Evolutionary conservation across 2,797 vertebrate species (phyloP), one percentile per base, ranked within the genome.

Genomic region (Fratercula arctica): DNA sequence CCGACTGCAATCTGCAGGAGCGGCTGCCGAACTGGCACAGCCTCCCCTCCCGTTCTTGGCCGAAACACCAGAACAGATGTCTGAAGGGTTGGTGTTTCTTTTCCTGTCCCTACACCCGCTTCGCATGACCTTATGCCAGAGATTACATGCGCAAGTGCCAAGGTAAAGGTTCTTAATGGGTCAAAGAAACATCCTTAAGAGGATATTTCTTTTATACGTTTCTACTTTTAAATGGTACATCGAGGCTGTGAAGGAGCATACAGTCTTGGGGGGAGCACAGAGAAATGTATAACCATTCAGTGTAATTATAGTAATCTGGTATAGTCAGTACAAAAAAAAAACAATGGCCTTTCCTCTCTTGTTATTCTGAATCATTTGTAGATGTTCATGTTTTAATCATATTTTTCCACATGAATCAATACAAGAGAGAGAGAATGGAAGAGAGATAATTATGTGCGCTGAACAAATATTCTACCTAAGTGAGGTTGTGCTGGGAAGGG

Each of bases 361-460:
- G 96, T 97, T 97, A 96, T 97, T 97, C 93, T 91, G 96, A 97
- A 96, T 96, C 90, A 95, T 96, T 96, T 94, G 96, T 96, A 97
- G 93, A 97, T 94, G 94, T 97, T 97, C 96, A 97, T 97, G 96
- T 97, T 97, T 97, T 97, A 97, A 97, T 97, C 96, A 97, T 97
- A 97, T 97, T 97, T 93, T 97, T 97, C 96, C 96, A 96, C 96
- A 95, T 94, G 96, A 97, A 96, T 97, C 96, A 86, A 96, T 97
- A 95, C 1, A 21, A 94, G 93, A 60, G 73, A 60, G 73, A 82
- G 90, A 53, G 90, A 96, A 93, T 35, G 85, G 95, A 87, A 95
- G 95, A 92, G 95, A 97, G 96, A 97, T 97, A 97, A 97, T 97
- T 97, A 93, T 39, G 94, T 94, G 93, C 51, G 0, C 93, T 76